These are phyloP conservation scores for Salminus brasiliensis DNA, from an alignment of 2,113 vertebrate genomes.

Conservation along the genomic window DNA sequence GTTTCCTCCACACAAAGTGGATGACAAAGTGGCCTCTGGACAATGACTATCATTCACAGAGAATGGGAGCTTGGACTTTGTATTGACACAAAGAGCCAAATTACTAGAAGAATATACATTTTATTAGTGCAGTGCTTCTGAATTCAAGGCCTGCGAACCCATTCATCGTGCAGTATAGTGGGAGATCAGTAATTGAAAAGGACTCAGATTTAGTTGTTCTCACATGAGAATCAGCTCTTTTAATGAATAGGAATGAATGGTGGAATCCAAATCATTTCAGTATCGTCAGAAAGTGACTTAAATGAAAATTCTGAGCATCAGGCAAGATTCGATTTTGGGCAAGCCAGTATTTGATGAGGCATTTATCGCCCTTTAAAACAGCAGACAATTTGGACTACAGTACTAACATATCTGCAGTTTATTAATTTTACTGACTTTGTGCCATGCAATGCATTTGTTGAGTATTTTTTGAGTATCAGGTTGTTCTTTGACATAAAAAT, in stretches of 20 bases:
- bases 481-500: too few species aligned
- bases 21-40: conserved; percentile 25
- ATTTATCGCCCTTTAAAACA: too few species aligned
- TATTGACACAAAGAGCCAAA: conserved; percentile 16
- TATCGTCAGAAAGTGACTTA: too few species aligned
- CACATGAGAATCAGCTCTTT: background rate
- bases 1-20: conserved; percentile 11
- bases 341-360: too few species aligned
- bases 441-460: too few species aligned
- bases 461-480: too few species aligned
- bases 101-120: background rate
- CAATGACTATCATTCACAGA: conserved; percentile 32
- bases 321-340: too few species aligned
- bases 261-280: background rate
- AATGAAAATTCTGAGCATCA: too few species aligned
- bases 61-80: conserved; percentile 2
- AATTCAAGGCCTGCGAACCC: background rate
- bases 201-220: background rate
- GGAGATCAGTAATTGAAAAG: background rate
- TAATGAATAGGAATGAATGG: background rate
- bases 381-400: too few species aligned
- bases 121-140: background rate
- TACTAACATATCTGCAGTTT: too few species aligned
- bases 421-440: too few species aligned
- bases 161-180: background rate